Conservation (phyloP, 2,113 vertebrate species). For the Dunckerocampus dactyliophorus region DNA sequence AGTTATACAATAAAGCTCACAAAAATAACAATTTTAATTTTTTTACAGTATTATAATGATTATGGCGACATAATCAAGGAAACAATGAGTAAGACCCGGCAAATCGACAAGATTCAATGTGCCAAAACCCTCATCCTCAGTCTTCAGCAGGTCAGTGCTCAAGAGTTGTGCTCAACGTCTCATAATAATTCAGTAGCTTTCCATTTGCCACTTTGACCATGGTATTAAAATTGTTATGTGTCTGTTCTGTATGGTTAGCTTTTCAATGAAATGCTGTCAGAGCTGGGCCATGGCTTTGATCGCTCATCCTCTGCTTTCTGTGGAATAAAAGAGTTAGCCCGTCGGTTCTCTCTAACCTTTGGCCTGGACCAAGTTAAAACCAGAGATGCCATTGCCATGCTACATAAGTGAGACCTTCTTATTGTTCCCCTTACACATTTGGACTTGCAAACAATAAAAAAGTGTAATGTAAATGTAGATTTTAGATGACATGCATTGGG, state of each 20-base stretch:
- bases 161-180: neutral
- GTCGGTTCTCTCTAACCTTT: constrained; percentile 96
- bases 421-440: constrained; percentile 4
- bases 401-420: constrained; percentile 88
- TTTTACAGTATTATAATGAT: constrained; percentile 92
- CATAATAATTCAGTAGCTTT: neutral
- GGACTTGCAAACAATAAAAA: neutral
- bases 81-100: constrained; percentile 98
- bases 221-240: neutral
- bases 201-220: neutral
- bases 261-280: constrained; percentile 98
- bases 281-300: constrained; percentile 92
- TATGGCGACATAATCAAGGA: constrained; percentile 99
- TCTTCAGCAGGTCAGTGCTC: constrained; percentile 89
- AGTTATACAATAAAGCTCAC: neutral
- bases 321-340: constrained; percentile 95
- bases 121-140: constrained; percentile 98
- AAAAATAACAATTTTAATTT: neutral
- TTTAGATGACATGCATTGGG: neutral
- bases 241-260: constrained; percentile 69
- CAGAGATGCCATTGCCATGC: constrained; percentile 97
- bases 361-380: constrained; percentile 98
- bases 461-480: too few relatives aligned
- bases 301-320: constrained; percentile 92
- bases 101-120: constrained; percentile 98